A percentile compares a stretch with the other conserved stretches of the same genome.
These are phyloP conservation scores for Psilanteris sp. DNA, from an alignment of 1,140 invertebrate genomes.

Conservation along the genomic window DNA sequence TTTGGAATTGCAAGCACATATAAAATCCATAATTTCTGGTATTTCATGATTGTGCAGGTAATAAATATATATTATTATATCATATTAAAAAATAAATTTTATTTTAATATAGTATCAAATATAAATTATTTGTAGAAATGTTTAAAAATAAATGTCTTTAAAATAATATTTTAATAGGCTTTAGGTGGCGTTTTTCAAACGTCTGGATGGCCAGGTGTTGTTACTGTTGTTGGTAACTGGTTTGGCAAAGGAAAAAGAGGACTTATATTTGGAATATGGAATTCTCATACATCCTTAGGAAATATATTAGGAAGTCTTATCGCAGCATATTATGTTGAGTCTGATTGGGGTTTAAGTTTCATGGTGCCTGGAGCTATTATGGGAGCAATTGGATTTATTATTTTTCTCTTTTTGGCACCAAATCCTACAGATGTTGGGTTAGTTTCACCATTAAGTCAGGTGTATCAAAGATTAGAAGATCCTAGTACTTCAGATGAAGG, in stretches of 20 bases:
- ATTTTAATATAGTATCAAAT: too few species aligned
- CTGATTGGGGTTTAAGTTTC: slow-evolving; percentile 95
- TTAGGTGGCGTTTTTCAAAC: slow-evolving; percentile 93
- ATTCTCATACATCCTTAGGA: slow-evolving; percentile 97
- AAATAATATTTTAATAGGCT: slow-evolving; percentile 79
- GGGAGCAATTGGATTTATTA: slow-evolving; percentile 85
- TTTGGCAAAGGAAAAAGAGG: slow-evolving; percentile 95
- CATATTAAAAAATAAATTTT: too few species aligned
- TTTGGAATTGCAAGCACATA: slow-evolving; percentile 93
- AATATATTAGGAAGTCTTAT: slow-evolving; percentile 94
- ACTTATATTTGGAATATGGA: slow-evolving; percentile 97
- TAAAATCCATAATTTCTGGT: slow-evolving; percentile 91
- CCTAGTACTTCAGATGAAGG: slow-evolving; percentile 72
- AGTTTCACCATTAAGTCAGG: slow-evolving; percentile 74
- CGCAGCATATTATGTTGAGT: slow-evolving; percentile 91
- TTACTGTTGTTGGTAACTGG: slow-evolving; percentile 96
- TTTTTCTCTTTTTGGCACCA: slow-evolving; percentile 92
- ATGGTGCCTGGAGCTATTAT: slow-evolving; percentile 95
- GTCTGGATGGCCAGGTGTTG: slow-evolving; percentile 95
- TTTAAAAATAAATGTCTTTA: too few species aligned
- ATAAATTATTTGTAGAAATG: too few species aligned
- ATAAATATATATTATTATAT: slow-evolving; percentile 36
- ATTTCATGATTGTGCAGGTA: slow-evolving; percentile 94
- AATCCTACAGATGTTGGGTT: slow-evolving; percentile 88
- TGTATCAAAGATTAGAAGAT: slow-evolving; percentile 70